Percentiles rank a stretch among this genome's conserved stretches.
These are phyloP conservation scores for Syndactyla subalaris DNA, from an alignment of 2,797 vertebrate genomes.

Conservation along the genomic window DNA sequence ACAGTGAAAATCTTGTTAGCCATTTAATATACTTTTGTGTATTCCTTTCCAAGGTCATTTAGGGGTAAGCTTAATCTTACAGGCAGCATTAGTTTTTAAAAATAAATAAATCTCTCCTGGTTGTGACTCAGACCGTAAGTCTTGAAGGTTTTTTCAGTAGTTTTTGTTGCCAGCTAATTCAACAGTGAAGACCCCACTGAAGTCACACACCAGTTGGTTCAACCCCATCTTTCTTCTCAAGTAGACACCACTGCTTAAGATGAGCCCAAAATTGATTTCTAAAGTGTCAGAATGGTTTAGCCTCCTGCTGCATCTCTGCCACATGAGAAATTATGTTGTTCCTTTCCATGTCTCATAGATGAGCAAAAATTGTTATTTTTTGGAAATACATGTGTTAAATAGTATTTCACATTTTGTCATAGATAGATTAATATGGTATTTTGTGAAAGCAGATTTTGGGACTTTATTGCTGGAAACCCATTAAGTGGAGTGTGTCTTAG, in stretches of 20 bases:
- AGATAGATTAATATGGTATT: background rate
- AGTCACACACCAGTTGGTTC: background rate
- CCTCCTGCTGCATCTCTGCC: background rate
- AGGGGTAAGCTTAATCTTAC: background rate
- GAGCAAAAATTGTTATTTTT: background rate
- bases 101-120: background rate
- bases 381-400: background rate
- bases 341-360: background rate
- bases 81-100: background rate
- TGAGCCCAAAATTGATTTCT: background rate
- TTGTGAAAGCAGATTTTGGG: background rate
- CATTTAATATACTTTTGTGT: background rate
- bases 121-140: background rate
- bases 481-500: background rate
- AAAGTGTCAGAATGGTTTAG: background rate
- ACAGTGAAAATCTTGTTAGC: background rate
- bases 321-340: background rate
- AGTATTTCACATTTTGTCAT: background rate
- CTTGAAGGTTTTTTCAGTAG: background rate
- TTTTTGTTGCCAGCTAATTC: background rate
- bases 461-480: background rate
- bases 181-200: background rate
- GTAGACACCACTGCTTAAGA: background rate
- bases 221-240: background rate
- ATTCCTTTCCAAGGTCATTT: background rate